A percentile compares a stretch with the other conserved stretches of the same genome.
phyloP scores from a whole-genome alignment of 1,140 invertebrate species.

The Cydia fagiglandana region DNA sequence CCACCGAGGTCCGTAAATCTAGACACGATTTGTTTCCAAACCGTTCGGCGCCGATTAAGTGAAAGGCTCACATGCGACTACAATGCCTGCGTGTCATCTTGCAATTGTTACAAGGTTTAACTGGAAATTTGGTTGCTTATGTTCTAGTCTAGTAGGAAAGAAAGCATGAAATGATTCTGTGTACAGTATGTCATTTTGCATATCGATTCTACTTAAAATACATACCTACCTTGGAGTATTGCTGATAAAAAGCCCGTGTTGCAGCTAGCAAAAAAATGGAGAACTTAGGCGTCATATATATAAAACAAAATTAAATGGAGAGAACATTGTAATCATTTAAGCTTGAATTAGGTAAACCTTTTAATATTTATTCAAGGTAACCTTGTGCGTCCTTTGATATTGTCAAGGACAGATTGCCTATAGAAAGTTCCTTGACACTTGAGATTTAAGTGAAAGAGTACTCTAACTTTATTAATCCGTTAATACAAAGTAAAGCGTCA shows the following conservation, averaged over 20 bases:
- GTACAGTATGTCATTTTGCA: no score
- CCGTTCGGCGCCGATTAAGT: slow-evolving; percentile 16
- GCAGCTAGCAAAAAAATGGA: no score
- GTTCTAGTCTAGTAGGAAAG: not conserved
- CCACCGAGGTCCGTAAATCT: slow-evolving; percentile 9
- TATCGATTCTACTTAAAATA: not conserved
- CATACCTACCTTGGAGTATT: no score
- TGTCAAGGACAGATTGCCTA: not conserved
- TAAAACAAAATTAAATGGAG: no score
- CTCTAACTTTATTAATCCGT: not conserved
- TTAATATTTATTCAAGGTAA: not conserved
- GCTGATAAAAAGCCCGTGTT: no score
- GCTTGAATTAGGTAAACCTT: not conserved
- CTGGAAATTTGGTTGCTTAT: not conserved
- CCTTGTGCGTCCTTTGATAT: not conserved
- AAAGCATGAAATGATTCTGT: not conserved
- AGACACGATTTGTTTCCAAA: slow-evolving; percentile 29
- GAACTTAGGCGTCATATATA: no score
- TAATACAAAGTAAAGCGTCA: not conserved
- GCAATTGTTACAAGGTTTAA: slow-evolving; percentile 23
- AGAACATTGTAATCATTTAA: not conserved
- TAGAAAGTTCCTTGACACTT: not conserved
- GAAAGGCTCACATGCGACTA: slow-evolving; percentile 21
- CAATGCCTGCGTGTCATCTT: slow-evolving; percentile 17
- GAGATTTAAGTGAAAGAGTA: not conserved